Conservation (phyloP, 2,797 vertebrate species). For the Eulemur rubriventer region DNA sequence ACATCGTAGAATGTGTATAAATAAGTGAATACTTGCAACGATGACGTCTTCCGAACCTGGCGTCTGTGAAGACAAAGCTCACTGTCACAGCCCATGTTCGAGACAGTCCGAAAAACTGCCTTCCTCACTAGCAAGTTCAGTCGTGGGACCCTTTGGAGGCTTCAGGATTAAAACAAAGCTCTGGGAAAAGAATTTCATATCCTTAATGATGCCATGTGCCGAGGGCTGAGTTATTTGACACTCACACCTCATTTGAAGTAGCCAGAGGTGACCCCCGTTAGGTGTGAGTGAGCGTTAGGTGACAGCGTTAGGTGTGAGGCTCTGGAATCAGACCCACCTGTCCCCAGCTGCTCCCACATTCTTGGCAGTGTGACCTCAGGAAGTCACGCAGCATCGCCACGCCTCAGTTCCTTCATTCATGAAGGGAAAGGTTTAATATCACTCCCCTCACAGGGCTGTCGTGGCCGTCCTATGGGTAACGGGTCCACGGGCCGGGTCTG, state of each 20-base stretch:
- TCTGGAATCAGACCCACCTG: not conserved
- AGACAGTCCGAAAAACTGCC: rapidly evolving
- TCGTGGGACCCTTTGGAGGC: not conserved
- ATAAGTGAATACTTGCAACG: not conserved
- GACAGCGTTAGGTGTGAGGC: rapidly evolving
- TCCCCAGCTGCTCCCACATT: rapidly evolving
- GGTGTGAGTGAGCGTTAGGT: no score
- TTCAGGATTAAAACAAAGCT: not conserved
- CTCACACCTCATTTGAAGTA: rapidly evolving
- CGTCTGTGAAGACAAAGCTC: not conserved
- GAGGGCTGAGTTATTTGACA: rapidly evolving
- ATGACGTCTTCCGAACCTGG: not conserved
- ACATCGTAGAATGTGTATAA: not conserved
- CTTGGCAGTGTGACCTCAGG: rapidly evolving
- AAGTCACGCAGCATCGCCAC: rapidly evolving
- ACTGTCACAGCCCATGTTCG: no score
- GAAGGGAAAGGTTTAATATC: rapidly evolving
- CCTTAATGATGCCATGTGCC: rapidly evolving
- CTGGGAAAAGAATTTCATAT: no score
- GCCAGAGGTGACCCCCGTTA: rapidly evolving
- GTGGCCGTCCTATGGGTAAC: rapidly evolving
- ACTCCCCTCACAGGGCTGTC: rapidly evolving
- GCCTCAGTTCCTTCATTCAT: not conserved
- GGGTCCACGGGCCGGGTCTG: not conserved
- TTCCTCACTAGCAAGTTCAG: not conserved